Base-by-base conservation (phyloP, 64 coral and sea anemone species). In the Porites lutea region DNA sequence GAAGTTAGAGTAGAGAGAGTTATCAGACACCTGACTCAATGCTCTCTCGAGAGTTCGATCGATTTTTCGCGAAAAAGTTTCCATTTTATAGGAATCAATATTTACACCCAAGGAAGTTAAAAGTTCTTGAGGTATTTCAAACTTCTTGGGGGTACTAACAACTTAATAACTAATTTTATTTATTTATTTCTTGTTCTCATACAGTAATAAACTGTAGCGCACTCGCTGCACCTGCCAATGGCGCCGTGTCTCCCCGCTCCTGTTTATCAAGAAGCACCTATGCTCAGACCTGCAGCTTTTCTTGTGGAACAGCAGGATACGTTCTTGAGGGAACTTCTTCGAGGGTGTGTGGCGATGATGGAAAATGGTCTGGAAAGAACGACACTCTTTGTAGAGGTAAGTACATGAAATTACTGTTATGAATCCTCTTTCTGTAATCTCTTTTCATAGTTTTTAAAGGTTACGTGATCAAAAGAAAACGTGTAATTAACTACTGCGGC, bases 381-480 rank as follows among this genome's bases (percentile, higher is more conserved):
- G 65, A 72, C 62, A 91, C 89, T 3, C 43, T 21, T 13, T 91
- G 89, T 23, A 82, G 46, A 91, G 89, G 89, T 91, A 55, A 8
- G 15, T 10, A 4, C 8, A 8, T 9, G 1, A 71, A 20, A 37
- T 8, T 7, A 8, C 1, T 71, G 2, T 4, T 20, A 9, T 11
- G 37, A 23, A 20, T 10, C 53, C 68, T 9, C 4, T 18, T 19
- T 12, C 60, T 0, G 1, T 63, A 12, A 12, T 63, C 27, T 37
- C 1, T 0, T 37, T 37, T 0, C 27, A 37, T 37, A 0, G 27
- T 37, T 37, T 37, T 37, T 37, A 0, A 37, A 37, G 27, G 27
- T 37, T 37, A 37, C 27, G 27, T 37, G 27, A 37, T 37, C 27
- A 1, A 37, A 37, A 37, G 27, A 0, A 37, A 37, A 37, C 1